Evolutionary conservation across 2,113 vertebrate species (phyloP), one percentile per base, ranked within the genome.

Genomic region (Aleadryas rufinucha): DNA sequence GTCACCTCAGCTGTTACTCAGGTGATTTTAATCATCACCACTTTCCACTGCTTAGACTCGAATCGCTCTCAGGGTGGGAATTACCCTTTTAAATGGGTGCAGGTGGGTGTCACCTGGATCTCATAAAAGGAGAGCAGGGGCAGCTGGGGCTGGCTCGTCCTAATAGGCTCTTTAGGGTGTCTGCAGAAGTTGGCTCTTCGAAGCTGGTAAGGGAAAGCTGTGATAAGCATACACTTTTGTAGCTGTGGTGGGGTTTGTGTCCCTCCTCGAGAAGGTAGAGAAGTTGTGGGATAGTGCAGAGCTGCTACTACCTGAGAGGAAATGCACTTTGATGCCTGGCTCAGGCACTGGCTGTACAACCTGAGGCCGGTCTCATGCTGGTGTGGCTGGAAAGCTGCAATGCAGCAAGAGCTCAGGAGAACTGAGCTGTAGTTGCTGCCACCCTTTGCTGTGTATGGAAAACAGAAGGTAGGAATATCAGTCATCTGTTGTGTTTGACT

Each of bases 131-230:
- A 17, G 11, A 16, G 2, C 1, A 2, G 31, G 5, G 9, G 0
- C 0, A 5, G 0, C 4, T 6, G 7, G 1, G 4, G 2, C 1
- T 33, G 6, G 0, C 0, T 0, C 1, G 17, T 0, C 0, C 0
- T 11, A 4, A 0, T 0, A 1, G 8, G 0, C 0, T 8, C 5
- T 7, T 1, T 13, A 1, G 2, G 7, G 2, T 0, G 1, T 1
- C 4, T 24, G 3, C 1, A 0, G 3, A 3, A 23, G 2, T 6
- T 54, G 20, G 3, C 0, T 8, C 4, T 37, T 47, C 0, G 0
- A 12, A 26, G 6, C 4, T 37, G 13, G 2, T 42, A 9, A 31
- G 3, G 15, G 3, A 0, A 42, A 68, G 9, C 53, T 64, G 42
- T 45, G 5, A 0, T 31, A 47, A 12, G 1, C 0, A 0, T 6